Percentiles rank a stretch among this genome's conserved stretches.
Evolutionary conservation across 1,140 invertebrate species (phyloP).

Genomic region (Mercenaria mercenaria): DNA sequence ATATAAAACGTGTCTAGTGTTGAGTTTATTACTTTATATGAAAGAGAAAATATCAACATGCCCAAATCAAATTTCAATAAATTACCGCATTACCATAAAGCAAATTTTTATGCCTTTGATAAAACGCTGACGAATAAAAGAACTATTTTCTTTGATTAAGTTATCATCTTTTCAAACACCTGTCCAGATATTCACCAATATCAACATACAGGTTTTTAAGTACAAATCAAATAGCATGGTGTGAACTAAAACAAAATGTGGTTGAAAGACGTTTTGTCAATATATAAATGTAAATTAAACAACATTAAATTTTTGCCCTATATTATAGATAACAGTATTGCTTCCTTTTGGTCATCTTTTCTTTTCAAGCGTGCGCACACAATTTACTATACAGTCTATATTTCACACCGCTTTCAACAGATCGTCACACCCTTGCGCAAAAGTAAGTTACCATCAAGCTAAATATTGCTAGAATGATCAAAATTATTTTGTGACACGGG

Average conservation of each 20-base stretch:
- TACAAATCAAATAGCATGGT: neutral
- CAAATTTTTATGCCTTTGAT: constrained; percentile 33
- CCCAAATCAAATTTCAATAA: constrained; percentile 49
- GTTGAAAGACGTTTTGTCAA: too few relatives aligned
- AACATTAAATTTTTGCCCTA: too few relatives aligned
- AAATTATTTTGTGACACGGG: too few relatives aligned
- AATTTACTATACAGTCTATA: too few relatives aligned
- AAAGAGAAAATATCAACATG: constrained; percentile 45
- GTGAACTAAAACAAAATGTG: neutral
- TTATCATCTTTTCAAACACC: constrained; percentile 29
- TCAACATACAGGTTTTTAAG: neutral
- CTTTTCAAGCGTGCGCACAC: too few relatives aligned
- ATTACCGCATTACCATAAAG: constrained; percentile 49
- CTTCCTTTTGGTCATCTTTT: too few relatives aligned
- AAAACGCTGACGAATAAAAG: neutral
- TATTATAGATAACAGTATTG: too few relatives aligned
- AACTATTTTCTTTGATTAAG: constrained; percentile 44
- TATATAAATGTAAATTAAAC: too few relatives aligned
- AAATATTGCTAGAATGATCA: too few relatives aligned
- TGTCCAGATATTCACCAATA: neutral
- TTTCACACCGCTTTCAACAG: too few relatives aligned
- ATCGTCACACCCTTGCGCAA: too few relatives aligned
- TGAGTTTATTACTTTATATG: constrained; percentile 15
- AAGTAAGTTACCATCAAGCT: too few relatives aligned
- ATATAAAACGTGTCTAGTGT: constrained; percentile 6